Base-by-base conservation (phyloP, 2,797 vertebrate genomes). In the Pseudomugil gertrudae region DNA sequence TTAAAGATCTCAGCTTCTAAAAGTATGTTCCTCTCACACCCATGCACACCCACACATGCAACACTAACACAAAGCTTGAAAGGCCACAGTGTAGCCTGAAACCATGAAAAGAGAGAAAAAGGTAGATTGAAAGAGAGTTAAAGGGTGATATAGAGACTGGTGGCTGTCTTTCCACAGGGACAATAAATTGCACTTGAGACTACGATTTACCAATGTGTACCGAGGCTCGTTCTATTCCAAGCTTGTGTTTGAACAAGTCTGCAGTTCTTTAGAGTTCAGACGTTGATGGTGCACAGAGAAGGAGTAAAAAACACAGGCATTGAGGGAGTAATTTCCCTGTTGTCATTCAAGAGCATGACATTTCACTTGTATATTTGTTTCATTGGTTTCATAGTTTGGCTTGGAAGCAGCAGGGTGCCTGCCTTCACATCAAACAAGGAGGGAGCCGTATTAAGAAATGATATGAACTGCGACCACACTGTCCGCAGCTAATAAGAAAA, bases 121-220 rank as follows among this genome's bases (percentile, higher is more conserved):
- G 36, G 27, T 51, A 66, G 50, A 51, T 71, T 52, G 62, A 33
- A 53, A 40, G 58, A 62, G 60, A 40, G 61, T 69, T 55, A 13
- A 66, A 27, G 53, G 40, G 57, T 73, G 79, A 79, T 66, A 54
- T 63, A 55, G 51, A 65, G 51, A 69, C 80, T 17, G 66, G 45
- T 58, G 69, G 43, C 60, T 60, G 57, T 66, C 68, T 9, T 63
- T 62, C 74, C 78, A 72, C 63, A 24, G 87, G 89, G 87, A 90
- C 86, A 84, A 87, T 88, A 87, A 80, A 89, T 81, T 80, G 73
- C 58, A 59, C 72, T 72, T 47, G 61, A 82, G 84, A 84, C 80
- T 74, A 74, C 83, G 84, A 52, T 87, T 90, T 87, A 87, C 76
- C 69, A 60, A 24, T 67, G 66, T 80, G 72, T 73, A 74, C 63